Base-by-base conservation (phyloP, 2,113 vertebrate genomes). In the Romanogobio albipinnatus region DNA sequence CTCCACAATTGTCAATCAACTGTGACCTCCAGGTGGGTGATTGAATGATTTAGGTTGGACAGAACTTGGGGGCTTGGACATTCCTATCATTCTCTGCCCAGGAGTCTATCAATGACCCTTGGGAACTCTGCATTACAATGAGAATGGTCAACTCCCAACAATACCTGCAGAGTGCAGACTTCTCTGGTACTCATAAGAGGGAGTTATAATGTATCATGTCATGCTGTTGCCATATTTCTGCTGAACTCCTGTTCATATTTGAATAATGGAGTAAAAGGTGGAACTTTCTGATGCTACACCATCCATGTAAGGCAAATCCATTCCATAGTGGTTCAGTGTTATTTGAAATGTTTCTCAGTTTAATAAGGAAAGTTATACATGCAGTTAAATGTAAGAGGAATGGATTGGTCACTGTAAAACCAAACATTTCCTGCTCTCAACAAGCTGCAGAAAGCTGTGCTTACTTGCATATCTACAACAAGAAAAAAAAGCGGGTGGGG, bases 401-500 rank as follows among this genome's bases (percentile, higher is more conserved):
- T 17, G 47, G 36, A 64, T 45, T 4, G 19, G 78, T 51, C 43
- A 53, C 9, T 82, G 71, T 58, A 76, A 74, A 66, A 47, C 39
- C 9, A 43, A 81, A 82, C 74, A 76, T 91, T 90, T 90, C 76
- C 86, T 88, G 68, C 68, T 59, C 81, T 56, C 85, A 89, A 87
- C 88, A 87, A 79, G 85, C 62, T 66, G 86, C 49, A 84, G 68
- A 91, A 90, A 90, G 84, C 89, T 89, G 59, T 89, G 89, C 89
- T 87, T 81, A 89, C 56, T 13, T 70, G 15, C 17, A 66, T 39
- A 85, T 76, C 33, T 70, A 36, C 6, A 61, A 45, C 68, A 86
- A 78, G 76, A 45, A 61, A 14, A 53, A n/a, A 53, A n/a, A 26
- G 49, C 13, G 58, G 82, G 70, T 83, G 83, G 64, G 62, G 84